phyloP scores from a whole-genome alignment of 2,888 invertebrate species.

The Notocelia uddmanniana region DNA sequence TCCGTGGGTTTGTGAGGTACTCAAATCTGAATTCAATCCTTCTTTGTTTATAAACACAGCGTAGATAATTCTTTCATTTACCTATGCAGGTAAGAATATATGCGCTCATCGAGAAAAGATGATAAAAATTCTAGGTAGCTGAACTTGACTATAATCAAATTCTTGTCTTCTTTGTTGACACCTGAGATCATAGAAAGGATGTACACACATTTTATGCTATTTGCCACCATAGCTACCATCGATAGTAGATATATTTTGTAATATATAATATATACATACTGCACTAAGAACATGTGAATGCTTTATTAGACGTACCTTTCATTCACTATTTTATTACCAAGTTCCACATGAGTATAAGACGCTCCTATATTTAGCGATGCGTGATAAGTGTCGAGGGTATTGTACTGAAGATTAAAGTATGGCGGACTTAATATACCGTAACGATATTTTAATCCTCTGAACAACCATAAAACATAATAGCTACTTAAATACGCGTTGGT shows the following conservation, averaged over 20 bases:
- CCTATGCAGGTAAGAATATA: background rate
- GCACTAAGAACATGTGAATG: background rate
- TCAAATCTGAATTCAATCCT: conserved; percentile 16
- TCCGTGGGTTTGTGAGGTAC: conserved; percentile 17
- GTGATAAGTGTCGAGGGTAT: conserved; percentile 61
- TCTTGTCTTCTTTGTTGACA: no score
- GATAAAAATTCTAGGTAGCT: no score
- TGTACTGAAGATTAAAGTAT: conserved; percentile 52
- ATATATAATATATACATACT: no score
- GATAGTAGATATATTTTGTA: no score
- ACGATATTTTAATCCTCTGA: conserved; percentile 26
- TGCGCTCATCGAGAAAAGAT: background rate
- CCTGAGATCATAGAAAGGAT: no score
- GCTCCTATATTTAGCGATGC: conserved; percentile 70
- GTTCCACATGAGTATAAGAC: conserved; percentile 65
- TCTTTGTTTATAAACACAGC: conserved; percentile 22
- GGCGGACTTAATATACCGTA: conserved; percentile 25
- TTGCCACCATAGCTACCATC: no score
- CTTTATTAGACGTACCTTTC: conserved; percentile 23
- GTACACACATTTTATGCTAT: no score
- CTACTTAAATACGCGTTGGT: background rate
- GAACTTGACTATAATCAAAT: no score
- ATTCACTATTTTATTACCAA: conserved; percentile 47
- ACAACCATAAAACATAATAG: background rate
- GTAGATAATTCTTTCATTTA: conserved; percentile 4